Evolutionary conservation across 37 sponge, comb jelly and placozoan genomes (phyloP).

Genomic region (Dysidea cf. avara): DNA sequence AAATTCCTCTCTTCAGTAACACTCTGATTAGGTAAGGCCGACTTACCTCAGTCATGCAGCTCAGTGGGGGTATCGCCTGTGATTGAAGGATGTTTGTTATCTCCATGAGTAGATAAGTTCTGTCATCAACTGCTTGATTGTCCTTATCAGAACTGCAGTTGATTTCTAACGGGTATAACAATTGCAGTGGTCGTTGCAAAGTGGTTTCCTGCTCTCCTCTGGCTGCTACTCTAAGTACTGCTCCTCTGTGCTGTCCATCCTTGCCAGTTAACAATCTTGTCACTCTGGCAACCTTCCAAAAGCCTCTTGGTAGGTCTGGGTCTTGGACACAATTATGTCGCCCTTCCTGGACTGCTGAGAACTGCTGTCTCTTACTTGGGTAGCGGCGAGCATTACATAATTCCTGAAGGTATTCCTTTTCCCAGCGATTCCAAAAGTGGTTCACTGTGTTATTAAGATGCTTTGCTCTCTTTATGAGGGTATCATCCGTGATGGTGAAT

Average conservation of each 20-base stretch:
- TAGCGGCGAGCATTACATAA: constrained; percentile 24
- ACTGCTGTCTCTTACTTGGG: not conserved
- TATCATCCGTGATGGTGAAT: constrained; percentile 17
- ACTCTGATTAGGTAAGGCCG: too few species aligned
- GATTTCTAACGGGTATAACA: constrained; percentile 37
- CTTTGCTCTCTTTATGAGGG: constrained; percentile 31
- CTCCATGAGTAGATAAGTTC: too few species aligned
- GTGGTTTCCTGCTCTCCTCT: constrained; percentile 1
- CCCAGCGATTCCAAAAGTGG: constrained; percentile 52
- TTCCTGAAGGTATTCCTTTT: constrained; percentile 41
- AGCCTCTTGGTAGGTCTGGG: constrained; percentile 31
- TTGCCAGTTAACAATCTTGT: constrained; percentile 8
- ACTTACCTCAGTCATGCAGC: too few species aligned
- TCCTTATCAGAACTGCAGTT: too few species aligned
- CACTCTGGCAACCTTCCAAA: constrained; percentile 36
- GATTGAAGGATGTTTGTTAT: too few species aligned
- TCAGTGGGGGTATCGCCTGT: too few species aligned
- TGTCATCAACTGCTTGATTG: too few species aligned
- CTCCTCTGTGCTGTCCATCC: constrained; percentile 41
- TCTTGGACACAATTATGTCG: constrained; percentile 28
- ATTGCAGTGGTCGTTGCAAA: constrained; percentile 31
- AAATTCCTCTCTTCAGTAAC: too few species aligned
- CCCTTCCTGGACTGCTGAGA: not conserved
- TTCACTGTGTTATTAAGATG: constrained; percentile 32
- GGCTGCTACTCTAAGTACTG: constrained; percentile 14